Conservation (phyloP, 2,113 vertebrate species). For the Potamarius usumacintae region DNA sequence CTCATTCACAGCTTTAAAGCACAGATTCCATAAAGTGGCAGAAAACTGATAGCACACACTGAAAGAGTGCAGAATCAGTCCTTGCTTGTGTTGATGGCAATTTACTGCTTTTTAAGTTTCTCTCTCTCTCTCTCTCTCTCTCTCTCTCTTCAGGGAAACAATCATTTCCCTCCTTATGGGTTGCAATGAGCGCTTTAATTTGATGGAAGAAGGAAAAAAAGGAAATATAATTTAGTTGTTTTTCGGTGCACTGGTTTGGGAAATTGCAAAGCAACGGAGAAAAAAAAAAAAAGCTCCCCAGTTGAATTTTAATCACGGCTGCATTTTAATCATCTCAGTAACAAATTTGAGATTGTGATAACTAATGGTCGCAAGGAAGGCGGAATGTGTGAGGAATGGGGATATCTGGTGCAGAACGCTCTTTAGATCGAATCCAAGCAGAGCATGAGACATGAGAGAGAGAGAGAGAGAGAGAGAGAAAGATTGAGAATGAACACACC, state of each 20-base stretch:
- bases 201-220: constrained; percentile 29
- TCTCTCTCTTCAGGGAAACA: constrained; percentile 40
- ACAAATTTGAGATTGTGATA: constrained; percentile 43
- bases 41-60: not conserved
- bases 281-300: constrained; percentile 28
- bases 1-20: not conserved
- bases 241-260: constrained; percentile 53
- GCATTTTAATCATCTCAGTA: constrained; percentile 42
- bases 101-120: constrained; percentile 32
- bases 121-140: constrained; percentile 12
- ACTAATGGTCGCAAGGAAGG: constrained; percentile 17
- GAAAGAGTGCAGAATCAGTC: constrained; percentile 13
- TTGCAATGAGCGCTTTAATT: constrained; percentile 48
- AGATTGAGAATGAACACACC: not conserved
- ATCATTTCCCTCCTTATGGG: constrained; percentile 47
- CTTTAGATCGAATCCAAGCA: not conserved
- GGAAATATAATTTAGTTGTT: constrained; percentile 54
- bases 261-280: constrained; percentile 47
- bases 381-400: not conserved
- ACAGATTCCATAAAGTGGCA: constrained; percentile 19
- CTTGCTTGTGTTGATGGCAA: constrained; percentile 27
- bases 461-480: not conserved
- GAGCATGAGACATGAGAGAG: not conserved
- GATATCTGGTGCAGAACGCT: not conserved
- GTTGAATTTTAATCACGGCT: constrained; percentile 52